A percentile compares a stretch with the other conserved stretches of the same genome.
Evolutionary conservation across 1,140 invertebrate genomes (phyloP).

Genomic region (Neodiprion virginianus): DNA sequence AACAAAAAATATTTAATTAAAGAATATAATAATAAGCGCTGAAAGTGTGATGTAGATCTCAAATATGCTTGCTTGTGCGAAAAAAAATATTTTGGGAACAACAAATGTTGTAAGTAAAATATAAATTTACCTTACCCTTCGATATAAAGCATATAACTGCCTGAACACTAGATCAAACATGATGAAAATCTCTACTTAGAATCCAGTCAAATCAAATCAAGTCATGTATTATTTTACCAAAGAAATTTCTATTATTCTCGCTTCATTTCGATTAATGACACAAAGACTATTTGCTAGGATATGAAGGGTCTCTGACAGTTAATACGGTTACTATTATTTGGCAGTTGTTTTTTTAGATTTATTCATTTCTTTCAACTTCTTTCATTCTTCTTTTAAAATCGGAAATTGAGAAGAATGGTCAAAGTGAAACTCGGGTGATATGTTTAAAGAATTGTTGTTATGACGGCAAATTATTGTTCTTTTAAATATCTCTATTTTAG

Average conservation of each 20-base stretch:
- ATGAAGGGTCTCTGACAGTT: not conserved
- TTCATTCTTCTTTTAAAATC: too few species aligned
- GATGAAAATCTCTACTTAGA: not conserved
- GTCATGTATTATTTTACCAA: not conserved
- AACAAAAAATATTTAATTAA: not conserved
- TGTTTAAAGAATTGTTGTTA: too few species aligned
- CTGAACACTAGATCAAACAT: not conserved
- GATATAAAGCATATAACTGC: not conserved
- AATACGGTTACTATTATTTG: not conserved
- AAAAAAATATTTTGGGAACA: not conserved
- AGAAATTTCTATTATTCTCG: not conserved
- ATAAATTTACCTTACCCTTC: constrained; percentile 3
- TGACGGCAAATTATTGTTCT: too few species aligned
- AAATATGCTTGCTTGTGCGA: not conserved
- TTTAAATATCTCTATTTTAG: too few species aligned
- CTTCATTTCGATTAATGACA: not conserved
- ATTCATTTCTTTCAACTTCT: not conserved
- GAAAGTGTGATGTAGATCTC: not conserved
- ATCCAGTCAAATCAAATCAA: not conserved
- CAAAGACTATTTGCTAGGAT: not conserved
- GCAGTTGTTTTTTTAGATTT: not conserved
- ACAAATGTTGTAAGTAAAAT: not conserved
- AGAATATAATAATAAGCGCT: not conserved
- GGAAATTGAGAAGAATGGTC: too few species aligned
- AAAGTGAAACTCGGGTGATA: too few species aligned